These are phyloP conservation scores for Gymnothorax javanicus DNA, from an alignment of 2,797 vertebrate species.

Conservation along the genomic window DNA sequence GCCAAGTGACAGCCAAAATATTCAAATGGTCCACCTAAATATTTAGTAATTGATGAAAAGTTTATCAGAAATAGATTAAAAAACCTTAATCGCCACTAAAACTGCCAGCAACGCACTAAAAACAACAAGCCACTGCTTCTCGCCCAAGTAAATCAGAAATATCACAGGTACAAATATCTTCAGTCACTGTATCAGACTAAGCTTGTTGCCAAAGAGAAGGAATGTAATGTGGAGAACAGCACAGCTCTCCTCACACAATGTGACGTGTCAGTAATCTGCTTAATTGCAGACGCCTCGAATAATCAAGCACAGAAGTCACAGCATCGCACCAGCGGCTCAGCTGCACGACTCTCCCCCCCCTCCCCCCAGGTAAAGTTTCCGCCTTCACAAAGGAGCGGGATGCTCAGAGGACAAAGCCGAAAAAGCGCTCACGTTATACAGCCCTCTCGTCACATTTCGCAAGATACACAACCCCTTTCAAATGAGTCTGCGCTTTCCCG, in stretches of 20 bases:
- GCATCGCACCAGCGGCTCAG: background rate
- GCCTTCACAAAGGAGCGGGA: background rate
- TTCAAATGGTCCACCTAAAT: background rate
- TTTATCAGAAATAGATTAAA: background rate
- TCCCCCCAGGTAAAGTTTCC: background rate
- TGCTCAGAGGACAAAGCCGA: background rate
- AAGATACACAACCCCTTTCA: background rate
- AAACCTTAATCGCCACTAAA: background rate
- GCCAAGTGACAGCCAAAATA: background rate
- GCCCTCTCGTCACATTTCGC: background rate
- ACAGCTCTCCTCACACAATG: slow-evolving; percentile 35
- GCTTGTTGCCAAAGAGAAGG: slow-evolving; percentile 32
- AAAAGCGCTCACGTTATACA: background rate
- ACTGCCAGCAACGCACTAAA: background rate
- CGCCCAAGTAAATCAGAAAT: too few species aligned
- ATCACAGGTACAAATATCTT: too few species aligned
- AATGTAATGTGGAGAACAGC: background rate
- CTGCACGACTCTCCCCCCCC: background rate
- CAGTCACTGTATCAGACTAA: background rate
- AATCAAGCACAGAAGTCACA: background rate
- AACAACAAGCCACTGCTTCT: background rate
- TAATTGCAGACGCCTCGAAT: slow-evolving; percentile 49
- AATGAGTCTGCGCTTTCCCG: background rate
- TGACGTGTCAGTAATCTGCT: slow-evolving; percentile 51
- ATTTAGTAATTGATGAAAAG: background rate